These are phyloP conservation scores for Ptychoptera albimana DNA, from an alignment of 2,888 invertebrate genomes.

Conservation along the genomic window DNA sequence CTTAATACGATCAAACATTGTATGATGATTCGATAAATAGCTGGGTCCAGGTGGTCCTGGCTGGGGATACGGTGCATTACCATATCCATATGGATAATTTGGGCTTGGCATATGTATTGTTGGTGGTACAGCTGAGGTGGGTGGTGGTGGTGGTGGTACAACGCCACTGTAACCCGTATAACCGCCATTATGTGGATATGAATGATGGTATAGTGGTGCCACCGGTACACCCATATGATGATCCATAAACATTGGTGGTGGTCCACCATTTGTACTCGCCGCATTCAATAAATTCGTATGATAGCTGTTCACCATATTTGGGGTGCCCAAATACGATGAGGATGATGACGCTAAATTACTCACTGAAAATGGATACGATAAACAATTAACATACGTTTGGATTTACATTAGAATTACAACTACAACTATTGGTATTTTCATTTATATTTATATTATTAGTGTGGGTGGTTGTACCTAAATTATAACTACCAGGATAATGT, in stretches of 20 bases:
- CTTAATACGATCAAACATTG: slow-evolving; percentile 34
- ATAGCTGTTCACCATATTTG: slow-evolving; percentile 14
- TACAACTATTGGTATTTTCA: too few relatives aligned
- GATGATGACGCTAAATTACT: slow-evolving; percentile 29
- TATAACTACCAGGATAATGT: slow-evolving; percentile 33
- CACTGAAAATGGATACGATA: slow-evolving; percentile 30
- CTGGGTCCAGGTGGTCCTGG: slow-evolving; percentile 7
- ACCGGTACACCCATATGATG: slow-evolving; percentile 32
- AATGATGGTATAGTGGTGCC: slow-evolving; percentile 28
- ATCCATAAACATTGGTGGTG: slow-evolving; percentile 31
- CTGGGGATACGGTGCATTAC: slow-evolving; percentile 15
- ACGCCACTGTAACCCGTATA: slow-evolving; percentile 19
- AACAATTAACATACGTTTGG: slow-evolving; percentile 16
- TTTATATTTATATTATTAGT: too few relatives aligned
- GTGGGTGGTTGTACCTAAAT: too few relatives aligned
- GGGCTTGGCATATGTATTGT: slow-evolving; percentile 51
- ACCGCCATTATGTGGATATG: slow-evolving; percentile 19
- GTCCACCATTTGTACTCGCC: slow-evolving; percentile 7
- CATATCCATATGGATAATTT: slow-evolving; percentile 43
- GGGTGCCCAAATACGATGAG: slow-evolving; percentile 3
- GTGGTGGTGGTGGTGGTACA: slow-evolving; percentile 22
- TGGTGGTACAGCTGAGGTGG: slow-evolving; percentile 38
- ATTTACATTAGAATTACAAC: too few relatives aligned
- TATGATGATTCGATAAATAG: slow-evolving; percentile 28
- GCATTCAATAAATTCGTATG: slow-evolving; percentile 32